Conservation (phyloP, 2,888 invertebrate genomes). For the Eustalomyia histrio region DNA sequence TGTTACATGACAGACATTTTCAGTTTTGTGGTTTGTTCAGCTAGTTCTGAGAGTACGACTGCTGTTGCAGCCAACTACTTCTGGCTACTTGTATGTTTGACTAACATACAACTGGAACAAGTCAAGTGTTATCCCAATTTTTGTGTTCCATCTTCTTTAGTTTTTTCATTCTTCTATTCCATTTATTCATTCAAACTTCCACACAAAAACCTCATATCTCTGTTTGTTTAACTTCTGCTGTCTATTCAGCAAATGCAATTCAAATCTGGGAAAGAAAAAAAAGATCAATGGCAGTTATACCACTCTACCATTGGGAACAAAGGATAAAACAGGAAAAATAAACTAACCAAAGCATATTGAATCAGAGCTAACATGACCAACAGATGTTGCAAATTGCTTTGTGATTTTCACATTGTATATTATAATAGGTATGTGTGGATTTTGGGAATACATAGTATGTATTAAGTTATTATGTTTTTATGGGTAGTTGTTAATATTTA, state of each 20-base stretch:
- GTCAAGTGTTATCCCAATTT: slow-evolving; percentile 13
- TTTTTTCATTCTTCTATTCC: not conserved
- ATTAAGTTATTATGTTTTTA: not conserved
- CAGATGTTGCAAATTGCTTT: slow-evolving; percentile 39
- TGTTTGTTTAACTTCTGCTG: not conserved
- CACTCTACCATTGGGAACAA: not conserved
- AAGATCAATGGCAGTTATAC: not conserved
- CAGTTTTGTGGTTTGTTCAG: slow-evolving; percentile 34
- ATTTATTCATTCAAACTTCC: not conserved
- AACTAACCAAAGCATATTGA: slow-evolving; percentile 12
- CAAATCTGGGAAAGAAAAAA: slow-evolving; percentile 5
- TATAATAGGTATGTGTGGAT: no score
- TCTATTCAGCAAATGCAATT: slow-evolving; percentile 3
- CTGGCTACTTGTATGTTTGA: not conserved
- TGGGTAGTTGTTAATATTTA: not conserved
- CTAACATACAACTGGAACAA: not conserved
- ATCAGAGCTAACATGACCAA: slow-evolving; percentile 13
- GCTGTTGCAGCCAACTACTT: not conserved
- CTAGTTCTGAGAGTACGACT: not conserved
- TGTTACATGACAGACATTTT: slow-evolving; percentile 43
- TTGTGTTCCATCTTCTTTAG: not conserved
- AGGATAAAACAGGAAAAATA: not conserved
- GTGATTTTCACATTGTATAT: slow-evolving; percentile 10
- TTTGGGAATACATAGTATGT: not conserved
- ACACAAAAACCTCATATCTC: not conserved